Evolutionary conservation across 2,888 invertebrate genomes (phyloP).

Genomic region (Xestia c-nigrum): DNA sequence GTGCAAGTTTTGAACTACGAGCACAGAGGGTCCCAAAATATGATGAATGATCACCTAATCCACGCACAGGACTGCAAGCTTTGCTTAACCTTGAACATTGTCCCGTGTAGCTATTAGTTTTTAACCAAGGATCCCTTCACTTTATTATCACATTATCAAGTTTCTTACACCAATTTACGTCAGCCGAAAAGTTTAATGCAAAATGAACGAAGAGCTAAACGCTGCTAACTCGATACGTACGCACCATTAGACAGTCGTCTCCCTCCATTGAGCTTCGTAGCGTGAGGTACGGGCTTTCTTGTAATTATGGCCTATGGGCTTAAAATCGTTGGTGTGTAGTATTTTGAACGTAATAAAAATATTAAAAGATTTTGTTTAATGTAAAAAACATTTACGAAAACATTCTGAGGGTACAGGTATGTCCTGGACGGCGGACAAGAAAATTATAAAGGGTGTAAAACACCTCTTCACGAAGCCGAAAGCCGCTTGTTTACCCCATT

Average conservation of each 20-base stretch:
- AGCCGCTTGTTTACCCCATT: too few relatives aligned
- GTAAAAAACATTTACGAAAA: neutral
- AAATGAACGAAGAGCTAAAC: conserved; percentile 28
- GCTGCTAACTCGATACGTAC: conserved; percentile 31
- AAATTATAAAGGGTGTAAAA: too few relatives aligned
- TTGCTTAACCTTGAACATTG: neutral
- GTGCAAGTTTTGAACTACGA: neutral
- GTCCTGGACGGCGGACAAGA: neutral
- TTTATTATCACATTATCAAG: neutral
- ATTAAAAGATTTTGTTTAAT: neutral
- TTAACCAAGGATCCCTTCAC: neutral
- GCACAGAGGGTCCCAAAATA: neutral
- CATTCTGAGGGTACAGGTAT: neutral
- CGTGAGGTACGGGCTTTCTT: conserved; percentile 26
- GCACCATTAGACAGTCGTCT: conserved; percentile 49
- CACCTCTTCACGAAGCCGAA: too few relatives aligned
- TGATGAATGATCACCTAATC: neutral
- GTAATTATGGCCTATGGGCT: neutral
- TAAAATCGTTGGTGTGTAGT: neutral
- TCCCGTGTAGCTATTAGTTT: neutral
- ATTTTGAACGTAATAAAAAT: neutral
- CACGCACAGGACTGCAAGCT: neutral
- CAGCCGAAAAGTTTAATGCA: conserved; percentile 25
- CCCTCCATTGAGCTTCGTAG: conserved; percentile 40
- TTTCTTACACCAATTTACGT: neutral